A percentile compares a stretch with the other conserved stretches of the same genome.
Evolutionary conservation across 2,797 vertebrate genomes (phyloP).

Genomic region (Acanthurus tractus): DNA sequence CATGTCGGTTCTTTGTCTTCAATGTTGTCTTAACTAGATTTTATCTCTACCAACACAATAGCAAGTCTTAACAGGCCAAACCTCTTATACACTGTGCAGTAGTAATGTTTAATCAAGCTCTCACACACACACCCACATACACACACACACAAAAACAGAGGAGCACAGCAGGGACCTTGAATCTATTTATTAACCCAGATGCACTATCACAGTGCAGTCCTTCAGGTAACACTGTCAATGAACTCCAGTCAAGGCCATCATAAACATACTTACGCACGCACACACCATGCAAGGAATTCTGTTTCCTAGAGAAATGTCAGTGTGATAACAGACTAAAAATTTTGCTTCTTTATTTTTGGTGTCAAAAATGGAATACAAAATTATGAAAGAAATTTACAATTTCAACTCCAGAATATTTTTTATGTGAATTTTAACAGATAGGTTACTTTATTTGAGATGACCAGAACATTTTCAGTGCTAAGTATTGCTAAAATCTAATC

Average conservation of each 20-base stretch:
- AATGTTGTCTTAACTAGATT: slow-evolving; percentile 27
- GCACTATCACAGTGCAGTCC: slow-evolving; percentile 65
- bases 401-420: too few species aligned
- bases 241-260: slow-evolving; percentile 86
- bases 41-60: neutral
- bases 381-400: too few species aligned
- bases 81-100: neutral
- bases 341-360: neutral
- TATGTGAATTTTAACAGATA: too few species aligned
- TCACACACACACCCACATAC: slow-evolving; percentile 1
- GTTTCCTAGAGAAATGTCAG: slow-evolving; percentile 62
- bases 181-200: slow-evolving; percentile 78
- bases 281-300: slow-evolving; percentile 34
- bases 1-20: neutral
- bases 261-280: slow-evolving; percentile 17
- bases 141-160: neutral
- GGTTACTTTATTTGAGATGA: too few species aligned
- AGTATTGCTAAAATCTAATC: too few species aligned
- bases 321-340: neutral
- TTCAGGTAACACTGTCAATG: slow-evolving; percentile 81
- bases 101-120: too few species aligned
- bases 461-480: too few species aligned
- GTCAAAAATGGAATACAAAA: too few species aligned
- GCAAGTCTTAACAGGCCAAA: slow-evolving; percentile 19
- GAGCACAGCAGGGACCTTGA: slow-evolving; percentile 78